phyloP scores from a whole-genome alignment of 1,140 invertebrate genomes.

The Leptinotarsa lineolata region DNA sequence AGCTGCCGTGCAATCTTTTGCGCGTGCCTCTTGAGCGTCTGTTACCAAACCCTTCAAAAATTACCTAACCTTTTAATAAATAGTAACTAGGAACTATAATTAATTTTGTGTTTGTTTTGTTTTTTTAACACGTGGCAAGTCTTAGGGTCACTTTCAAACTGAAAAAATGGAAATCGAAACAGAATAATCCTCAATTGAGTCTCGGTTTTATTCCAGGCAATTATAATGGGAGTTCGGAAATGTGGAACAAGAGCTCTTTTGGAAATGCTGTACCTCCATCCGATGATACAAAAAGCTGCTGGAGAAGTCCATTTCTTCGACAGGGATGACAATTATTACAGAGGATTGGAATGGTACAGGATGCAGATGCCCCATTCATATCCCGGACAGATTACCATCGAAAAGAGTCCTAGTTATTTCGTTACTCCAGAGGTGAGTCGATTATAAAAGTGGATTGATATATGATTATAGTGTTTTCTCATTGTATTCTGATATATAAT shows the following conservation, averaged over 20 bases:
- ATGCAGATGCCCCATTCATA: constrained; percentile 91
- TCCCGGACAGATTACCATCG: constrained; percentile 89
- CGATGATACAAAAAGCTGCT: constrained; percentile 88
- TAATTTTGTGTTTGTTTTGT: no score
- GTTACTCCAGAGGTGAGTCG: constrained; percentile 85
- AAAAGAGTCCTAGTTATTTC: constrained; percentile 97
- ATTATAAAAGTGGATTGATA: no score
- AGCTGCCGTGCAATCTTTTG: no score
- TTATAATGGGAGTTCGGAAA: constrained; percentile 91
- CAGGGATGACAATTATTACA: constrained; percentile 85
- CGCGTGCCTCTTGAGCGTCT: no score
- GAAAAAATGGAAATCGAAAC: no score
- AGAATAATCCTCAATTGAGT: not conserved
- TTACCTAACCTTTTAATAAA: no score
- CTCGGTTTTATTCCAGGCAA: constrained; percentile 64
- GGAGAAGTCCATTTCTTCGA: constrained; percentile 96
- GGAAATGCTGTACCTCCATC: constrained; percentile 93
- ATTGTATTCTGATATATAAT: no score
- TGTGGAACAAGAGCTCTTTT: constrained; percentile 91
- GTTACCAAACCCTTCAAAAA: no score
- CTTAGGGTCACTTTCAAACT: no score
- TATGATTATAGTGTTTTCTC: no score
- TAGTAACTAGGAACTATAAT: no score
- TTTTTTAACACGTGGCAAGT: no score
- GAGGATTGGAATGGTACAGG: constrained; percentile 91